Base-by-base conservation (phyloP, 2,113 vertebrate genomes). In the Aegotheles bennettii region DNA sequence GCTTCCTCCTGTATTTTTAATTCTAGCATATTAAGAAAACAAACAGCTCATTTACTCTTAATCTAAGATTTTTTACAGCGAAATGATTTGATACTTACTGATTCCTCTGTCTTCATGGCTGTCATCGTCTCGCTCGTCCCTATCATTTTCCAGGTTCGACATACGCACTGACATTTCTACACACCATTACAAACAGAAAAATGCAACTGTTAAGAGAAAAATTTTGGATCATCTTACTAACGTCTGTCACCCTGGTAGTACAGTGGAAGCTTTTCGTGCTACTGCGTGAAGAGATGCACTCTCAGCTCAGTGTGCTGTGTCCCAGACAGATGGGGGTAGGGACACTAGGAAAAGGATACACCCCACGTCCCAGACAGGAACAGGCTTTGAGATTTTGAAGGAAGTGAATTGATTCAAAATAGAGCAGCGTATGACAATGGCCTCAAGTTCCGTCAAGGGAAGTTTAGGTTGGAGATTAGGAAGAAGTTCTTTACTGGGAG, bases 111-210 rank as follows among this genome's bases (percentile, higher is more conserved):
- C 99, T 69, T 99, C 99, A 0, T 99, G 99, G 96, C 99, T 99
- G 98, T 99, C 99, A 4, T 99, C 99, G 2, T 99, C 99, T 48
- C 99, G 96, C 96, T 99, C 99, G 3, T 99, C 99, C 88, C 99
- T 95, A 60, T 99, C 99, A 1, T 99, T 99, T 57, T 99, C 99
- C 96, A 99, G 98, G 98, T 99, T 99, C 84, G 99, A 99, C 99
- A 99, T 99, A 12, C 99, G 98, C 96, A 99, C 99, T 7, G 99
- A 99, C 99, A 99, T 99, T 97, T 99, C 99, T 99, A 91, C 79
- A 94, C 89, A 88, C 77, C 43, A n/a, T 94, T 47, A 92, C 81
- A 97, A 89, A 97, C 90, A 97, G 60, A 97, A 78, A 96, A 95
- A 96, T 65, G 90, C 86, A 96, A 95, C 85, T 90, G 94, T 38